Evolutionary conservation across 2,113 vertebrate species (phyloP), one percentile per base, ranked within the genome.

Genomic region (Myrmecobius fasciatus): DNA sequence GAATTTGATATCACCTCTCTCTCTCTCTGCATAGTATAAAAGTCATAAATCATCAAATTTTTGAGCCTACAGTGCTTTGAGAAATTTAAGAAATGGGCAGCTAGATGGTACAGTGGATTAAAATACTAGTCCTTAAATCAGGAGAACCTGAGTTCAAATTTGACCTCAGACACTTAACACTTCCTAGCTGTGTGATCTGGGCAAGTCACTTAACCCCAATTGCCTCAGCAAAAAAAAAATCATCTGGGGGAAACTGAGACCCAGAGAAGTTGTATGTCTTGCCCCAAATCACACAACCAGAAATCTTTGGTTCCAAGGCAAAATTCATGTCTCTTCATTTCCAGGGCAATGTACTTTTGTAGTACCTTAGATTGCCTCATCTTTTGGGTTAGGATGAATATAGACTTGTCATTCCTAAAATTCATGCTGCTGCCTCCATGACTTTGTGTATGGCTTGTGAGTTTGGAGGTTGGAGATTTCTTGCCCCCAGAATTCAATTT

Each of bases 231-330:
- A n/a, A 51, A 51, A 10, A 48, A 49, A 51, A 51, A 51, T 51
- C 94, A 56, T 89, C 46, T 48, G 93, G 94, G 95, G 54, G 94
- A 96, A 91, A 95, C 93, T 94, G 91, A 94, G 94, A 46, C 67
- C 36, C 12, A 20, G 2, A 17, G 53, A 3, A 0, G 53, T 2
- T 7, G 8, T 31, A 88, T 4, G 2, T 31, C 36, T 47, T 36
- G n/a, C 89, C 46, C 8, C 0, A 20, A 52, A 93, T 51, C 67
- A 89, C 93, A 89, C 8, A 8, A 90, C 91, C 25, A 5, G n/a
- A 75, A 52, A 90, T n/a, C n/a, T 53, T 20, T 20, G 75, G 46
- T 47, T n/a, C n/a, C 10, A 5, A 52, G 48, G 47, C 90, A 5
- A 6, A 12, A 52, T 31, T 88, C 26, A 22, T 1, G 8, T 14